phyloP scores from a whole-genome alignment of 2,113 vertebrate genomes.

The Sorex araneus region DNA sequence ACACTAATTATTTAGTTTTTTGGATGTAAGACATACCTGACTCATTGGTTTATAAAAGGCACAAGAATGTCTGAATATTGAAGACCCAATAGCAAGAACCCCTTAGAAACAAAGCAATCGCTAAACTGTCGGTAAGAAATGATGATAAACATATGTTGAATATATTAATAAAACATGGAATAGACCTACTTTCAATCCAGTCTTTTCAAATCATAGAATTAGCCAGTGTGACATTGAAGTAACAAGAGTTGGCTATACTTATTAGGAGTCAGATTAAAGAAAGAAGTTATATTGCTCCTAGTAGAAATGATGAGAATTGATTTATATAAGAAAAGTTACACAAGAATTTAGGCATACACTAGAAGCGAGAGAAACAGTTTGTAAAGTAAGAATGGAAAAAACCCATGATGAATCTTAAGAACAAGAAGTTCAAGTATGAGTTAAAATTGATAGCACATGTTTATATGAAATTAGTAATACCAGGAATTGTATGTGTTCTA shows the following conservation, averaged over 20 bases:
- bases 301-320: not conserved
- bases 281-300: not conserved
- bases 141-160: rapidly evolving
- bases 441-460: not conserved
- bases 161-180: not conserved
- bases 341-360: not conserved
- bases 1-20: not conserved
- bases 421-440: not conserved
- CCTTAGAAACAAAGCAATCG: not conserved
- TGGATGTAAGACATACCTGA: not conserved
- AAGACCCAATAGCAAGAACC: not conserved
- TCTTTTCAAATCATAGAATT: not conserved
- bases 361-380: not conserved
- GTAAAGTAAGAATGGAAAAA: not conserved
- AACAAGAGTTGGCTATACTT: not conserved
- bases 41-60: not conserved
- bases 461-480: not conserved
- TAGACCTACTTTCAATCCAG: too few relatives aligned
- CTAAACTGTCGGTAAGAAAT: not conserved
- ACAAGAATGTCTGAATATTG: not conserved
- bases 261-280: not conserved
- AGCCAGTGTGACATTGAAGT: not conserved
- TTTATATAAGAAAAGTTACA: not conserved
- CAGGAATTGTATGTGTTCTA: not conserved
- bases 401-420: not conserved